Conservation (phyloP, 1,140 invertebrate genomes). For the Helicoverpa armigera region DNA sequence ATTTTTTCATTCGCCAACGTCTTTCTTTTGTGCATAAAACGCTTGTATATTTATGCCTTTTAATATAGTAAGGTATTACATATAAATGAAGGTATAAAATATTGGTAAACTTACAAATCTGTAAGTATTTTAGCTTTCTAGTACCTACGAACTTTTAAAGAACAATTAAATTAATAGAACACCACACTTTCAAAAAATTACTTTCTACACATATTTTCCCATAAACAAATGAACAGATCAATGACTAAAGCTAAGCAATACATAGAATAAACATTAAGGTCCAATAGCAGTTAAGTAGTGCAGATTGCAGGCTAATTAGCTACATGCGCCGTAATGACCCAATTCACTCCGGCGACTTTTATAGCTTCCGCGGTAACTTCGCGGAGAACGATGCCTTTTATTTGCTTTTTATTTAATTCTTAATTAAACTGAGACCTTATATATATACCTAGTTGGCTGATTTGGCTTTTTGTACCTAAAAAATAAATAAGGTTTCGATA, state of each 20-base stretch:
- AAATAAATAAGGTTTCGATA: neutral
- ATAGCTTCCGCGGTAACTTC: constrained; percentile 11
- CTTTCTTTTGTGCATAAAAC: neutral
- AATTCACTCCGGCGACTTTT: constrained; percentile 32
- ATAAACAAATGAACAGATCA: neutral
- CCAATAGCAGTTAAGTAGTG: constrained; percentile 18
- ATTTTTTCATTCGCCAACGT: neutral
- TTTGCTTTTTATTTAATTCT: constrained; percentile 19
- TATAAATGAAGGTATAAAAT: no score
- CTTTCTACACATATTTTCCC: neutral
- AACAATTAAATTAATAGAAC: no score
- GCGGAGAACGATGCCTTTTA: neutral
- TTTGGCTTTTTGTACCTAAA: neutral
- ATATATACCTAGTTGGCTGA: neutral
- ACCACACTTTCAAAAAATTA: no score
- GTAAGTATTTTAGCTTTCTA: no score
- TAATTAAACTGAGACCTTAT: constrained; percentile 23
- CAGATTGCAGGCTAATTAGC: constrained; percentile 40
- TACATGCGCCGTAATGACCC: constrained; percentile 37
- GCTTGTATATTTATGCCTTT: no score
- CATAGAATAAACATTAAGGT: constrained; percentile 17
- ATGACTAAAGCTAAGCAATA: constrained; percentile 3
- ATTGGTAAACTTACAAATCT: neutral
- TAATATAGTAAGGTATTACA: no score
- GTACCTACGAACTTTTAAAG: no score